These are phyloP conservation scores for Silurus glanis DNA, from an alignment of 2,113 vertebrate genomes.

Conservation along the genomic window DNA sequence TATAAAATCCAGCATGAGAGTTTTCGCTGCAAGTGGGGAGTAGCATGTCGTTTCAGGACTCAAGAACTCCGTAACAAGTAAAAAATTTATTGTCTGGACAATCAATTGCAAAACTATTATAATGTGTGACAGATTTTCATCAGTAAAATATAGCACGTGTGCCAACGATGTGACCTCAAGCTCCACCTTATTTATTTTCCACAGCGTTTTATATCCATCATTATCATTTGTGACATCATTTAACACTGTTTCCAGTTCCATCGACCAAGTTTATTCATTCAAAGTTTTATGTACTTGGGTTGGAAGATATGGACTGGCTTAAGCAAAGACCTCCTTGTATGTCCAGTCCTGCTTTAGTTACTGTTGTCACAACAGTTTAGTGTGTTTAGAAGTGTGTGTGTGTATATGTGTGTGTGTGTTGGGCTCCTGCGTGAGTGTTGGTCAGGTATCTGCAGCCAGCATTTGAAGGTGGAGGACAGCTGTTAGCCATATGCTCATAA, in stretches of 20 bases:
- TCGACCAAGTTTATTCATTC: background rate
- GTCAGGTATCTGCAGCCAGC: conserved; percentile 53
- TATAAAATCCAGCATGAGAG: background rate
- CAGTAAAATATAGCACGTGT: background rate
- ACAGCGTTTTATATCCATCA: background rate
- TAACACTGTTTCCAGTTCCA: background rate
- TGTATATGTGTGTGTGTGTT: conserved; percentile 18
- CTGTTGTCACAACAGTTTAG: conserved; percentile 54
- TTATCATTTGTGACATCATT: conserved; percentile 1
- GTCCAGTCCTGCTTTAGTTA: conserved; percentile 53
- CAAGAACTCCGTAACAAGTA: background rate
- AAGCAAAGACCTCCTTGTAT: conserved; percentile 43
- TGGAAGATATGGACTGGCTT: conserved; percentile 21
- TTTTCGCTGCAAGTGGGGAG: background rate
- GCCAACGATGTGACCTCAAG: background rate
- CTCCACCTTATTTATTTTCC: background rate
- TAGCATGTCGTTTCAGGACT: background rate
- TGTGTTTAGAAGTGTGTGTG: conserved; percentile 25
- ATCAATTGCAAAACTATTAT: background rate
- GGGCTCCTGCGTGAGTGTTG: conserved; percentile 32
- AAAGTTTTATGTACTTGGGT: background rate
- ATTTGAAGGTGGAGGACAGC: conserved; percentile 53
- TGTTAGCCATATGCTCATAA: conserved; percentile 59
- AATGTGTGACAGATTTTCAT: background rate
- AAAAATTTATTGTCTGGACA: background rate